These are phyloP conservation scores for Sarcophilus harrisii DNA, from an alignment of 2,797 vertebrate species.

Conservation along the genomic window DNA sequence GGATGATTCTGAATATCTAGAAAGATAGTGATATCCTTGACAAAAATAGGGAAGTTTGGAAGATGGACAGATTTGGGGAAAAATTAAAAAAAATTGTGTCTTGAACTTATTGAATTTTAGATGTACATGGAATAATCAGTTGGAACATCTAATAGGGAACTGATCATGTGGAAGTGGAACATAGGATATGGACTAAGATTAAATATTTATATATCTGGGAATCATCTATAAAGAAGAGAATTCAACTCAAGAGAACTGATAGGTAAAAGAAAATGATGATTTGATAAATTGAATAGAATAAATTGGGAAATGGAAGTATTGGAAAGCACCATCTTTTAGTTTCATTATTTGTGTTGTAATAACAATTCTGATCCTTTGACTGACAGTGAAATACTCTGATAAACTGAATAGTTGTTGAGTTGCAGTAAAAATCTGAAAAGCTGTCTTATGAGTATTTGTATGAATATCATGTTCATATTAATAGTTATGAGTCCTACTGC, in stretches of 20 bases:
- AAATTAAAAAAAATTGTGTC: neutral
- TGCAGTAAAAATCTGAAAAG: neutral
- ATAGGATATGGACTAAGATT: neutral
- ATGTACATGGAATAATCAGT: neutral
- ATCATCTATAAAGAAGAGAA: neutral
- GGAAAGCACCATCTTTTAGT: slow-evolving; percentile 43
- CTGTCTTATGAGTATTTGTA: neutral
- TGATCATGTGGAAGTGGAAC: neutral
- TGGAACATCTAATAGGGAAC: neutral
- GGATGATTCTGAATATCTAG: neutral
- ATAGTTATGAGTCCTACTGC: neutral
- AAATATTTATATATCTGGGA: neutral
- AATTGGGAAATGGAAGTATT: slow-evolving; percentile 44
- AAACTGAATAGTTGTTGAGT: neutral
- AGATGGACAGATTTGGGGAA: neutral
- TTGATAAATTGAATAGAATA: neutral
- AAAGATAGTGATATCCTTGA: neutral
- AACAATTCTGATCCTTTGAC: neutral
- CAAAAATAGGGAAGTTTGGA: neutral
- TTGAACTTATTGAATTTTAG: neutral
- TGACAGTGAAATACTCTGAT: neutral
- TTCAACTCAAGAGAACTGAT: neutral
- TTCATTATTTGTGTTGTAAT: slow-evolving; percentile 44
- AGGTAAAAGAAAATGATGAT: neutral
- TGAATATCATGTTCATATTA: neutral